Percentiles rank a stretch among this genome's conserved stretches.
These are phyloP conservation scores for Poeciliopsis turrubarensis DNA, from an alignment of 2,113 vertebrate genomes.

Conservation along the genomic window DNA sequence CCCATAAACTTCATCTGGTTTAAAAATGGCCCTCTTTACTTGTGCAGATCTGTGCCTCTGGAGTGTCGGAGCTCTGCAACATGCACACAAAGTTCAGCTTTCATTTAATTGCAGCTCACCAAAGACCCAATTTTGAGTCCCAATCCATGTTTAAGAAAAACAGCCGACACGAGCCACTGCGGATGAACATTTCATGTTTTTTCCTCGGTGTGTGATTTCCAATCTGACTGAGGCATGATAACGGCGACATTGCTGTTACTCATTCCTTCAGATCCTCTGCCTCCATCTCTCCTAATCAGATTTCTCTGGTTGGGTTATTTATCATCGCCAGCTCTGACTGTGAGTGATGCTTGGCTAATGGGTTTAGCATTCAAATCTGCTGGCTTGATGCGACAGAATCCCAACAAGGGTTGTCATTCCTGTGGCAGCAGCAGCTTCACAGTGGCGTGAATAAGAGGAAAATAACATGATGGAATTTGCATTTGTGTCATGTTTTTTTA, in stretches of 20 bases:
- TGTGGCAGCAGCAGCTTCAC: constrained; percentile 56
- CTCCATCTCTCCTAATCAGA: constrained; percentile 76
- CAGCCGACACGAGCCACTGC: constrained; percentile 63
- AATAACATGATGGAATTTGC: constrained; percentile 70
- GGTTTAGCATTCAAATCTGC: constrained; percentile 82
- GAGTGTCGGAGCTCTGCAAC: constrained; percentile 43
- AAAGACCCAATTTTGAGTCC: constrained; percentile 57
- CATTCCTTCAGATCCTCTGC: constrained; percentile 77
- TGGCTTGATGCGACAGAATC: constrained; percentile 75
- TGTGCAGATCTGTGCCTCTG: constrained; percentile 38
- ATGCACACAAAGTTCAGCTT: constrained; percentile 52
- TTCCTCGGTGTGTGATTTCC: constrained; percentile 72
- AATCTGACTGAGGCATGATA: constrained; percentile 76
- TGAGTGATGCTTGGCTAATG: constrained; percentile 81
- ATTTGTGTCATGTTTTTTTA: constrained; percentile 58
- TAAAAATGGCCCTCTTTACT: constrained; percentile 42
- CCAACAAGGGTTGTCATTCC: constrained; percentile 77
- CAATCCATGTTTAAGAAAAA: constrained; percentile 64
- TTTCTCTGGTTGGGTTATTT: constrained; percentile 79
- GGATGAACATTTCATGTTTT: constrained; percentile 76
- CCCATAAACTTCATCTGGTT: constrained; percentile 31
- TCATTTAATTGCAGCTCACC: constrained; percentile 66
- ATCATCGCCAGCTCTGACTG: constrained; percentile 77
- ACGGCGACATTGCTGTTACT: constrained; percentile 69
- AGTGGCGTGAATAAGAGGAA: constrained; percentile 60